These are phyloP conservation scores for Diplodus sargus DNA, from an alignment of 2,797 vertebrate species.

Conservation along the genomic window DNA sequence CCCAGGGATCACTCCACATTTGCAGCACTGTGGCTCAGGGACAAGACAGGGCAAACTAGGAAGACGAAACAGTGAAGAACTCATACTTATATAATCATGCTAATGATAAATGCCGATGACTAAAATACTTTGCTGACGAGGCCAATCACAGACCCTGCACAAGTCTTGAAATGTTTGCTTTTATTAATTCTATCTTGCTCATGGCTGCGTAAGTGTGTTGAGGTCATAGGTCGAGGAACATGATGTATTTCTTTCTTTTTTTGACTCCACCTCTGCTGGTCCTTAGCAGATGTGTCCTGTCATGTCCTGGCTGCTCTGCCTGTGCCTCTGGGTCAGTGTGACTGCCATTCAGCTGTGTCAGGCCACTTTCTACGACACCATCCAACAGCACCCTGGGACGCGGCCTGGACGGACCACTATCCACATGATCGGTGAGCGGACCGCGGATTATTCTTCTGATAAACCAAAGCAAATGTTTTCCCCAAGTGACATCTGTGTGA, in stretches of 20 bases:
- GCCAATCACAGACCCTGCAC: conserved; percentile 48
- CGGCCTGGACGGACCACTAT: conserved; percentile 91
- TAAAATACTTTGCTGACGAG: conserved; percentile 57
- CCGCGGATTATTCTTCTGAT: too few relatives aligned
- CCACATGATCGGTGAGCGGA: conserved; percentile 85
- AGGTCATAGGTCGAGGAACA: conserved; percentile 56
- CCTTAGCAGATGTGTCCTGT: conserved; percentile 89
- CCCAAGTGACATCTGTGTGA: neutral
- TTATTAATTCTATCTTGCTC: conserved; percentile 10
- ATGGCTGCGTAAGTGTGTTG: conserved; percentile 5
- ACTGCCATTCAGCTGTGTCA: conserved; percentile 94
- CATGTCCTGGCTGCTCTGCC: conserved; percentile 98
- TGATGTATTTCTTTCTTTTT: conserved; percentile 60
- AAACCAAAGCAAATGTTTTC: neutral
- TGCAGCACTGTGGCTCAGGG: conserved; percentile 72
- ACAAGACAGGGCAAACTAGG: conserved; percentile 71
- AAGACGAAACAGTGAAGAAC: conserved; percentile 65
- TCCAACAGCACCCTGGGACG: conserved; percentile 94
- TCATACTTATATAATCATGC: conserved; percentile 76
- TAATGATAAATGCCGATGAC: conserved; percentile 72
- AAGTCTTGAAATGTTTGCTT: conserved; percentile 29
- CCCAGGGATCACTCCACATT: conserved; percentile 80
- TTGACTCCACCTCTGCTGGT: conserved; percentile 61
- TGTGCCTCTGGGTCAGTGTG: conserved; percentile 98
- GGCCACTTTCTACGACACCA: conserved; percentile 95